Evolutionary conservation across 2,888 invertebrate species (phyloP), one percentile per base, ranked within the genome.

Genomic region (Plagiodera versicolora): DNA sequence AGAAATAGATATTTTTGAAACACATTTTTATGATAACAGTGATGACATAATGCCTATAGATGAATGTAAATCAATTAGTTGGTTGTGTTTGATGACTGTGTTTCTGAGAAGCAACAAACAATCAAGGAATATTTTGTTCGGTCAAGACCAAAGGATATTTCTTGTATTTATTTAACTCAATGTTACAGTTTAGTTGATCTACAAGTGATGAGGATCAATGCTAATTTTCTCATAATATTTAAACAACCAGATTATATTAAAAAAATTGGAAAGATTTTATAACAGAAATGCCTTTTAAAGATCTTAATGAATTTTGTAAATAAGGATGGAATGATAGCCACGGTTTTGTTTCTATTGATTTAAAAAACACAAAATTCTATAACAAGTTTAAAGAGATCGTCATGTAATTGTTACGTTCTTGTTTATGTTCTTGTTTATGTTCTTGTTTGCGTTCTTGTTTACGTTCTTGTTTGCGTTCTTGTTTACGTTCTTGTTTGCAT

Each of bases 181-280:
- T 54, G 54, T 39, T 54, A 20, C 11, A 54, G 54, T 45, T 2
- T 45, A 28, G 50, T 30, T 30, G 50, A 50, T 18, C n/a, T 50
- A 50, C 28, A 28, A 50, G 30, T 50, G 24, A 55, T 55, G 24
- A 55, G 54, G 46, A 55, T 46, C 28, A 55, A 55, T 46, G 19
- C 24, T 45, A 55, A 46, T 55, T 56, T 50, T 30, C 32, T 30
- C 14, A 49, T 49, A 49, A 32, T 32, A 17, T 56, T 56, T 19
- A 56, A 32, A 47, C 56, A 56, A 28, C 35, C 32, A 6, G 2
- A 47, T 39, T 56, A 56, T 19, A 14, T 56, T n/a, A 56, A 56
- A 49, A 48, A 56, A 44, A 56, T n/a, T 56, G 49, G 24, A 8
- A 56, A 56, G 56, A 49, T 56, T 56, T 56, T 48, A 49, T 56